Evolutionary conservation across 2,113 vertebrate genomes (phyloP), one percentile per base, ranked within the genome.

Genomic region (Apteryx owenii): DNA sequence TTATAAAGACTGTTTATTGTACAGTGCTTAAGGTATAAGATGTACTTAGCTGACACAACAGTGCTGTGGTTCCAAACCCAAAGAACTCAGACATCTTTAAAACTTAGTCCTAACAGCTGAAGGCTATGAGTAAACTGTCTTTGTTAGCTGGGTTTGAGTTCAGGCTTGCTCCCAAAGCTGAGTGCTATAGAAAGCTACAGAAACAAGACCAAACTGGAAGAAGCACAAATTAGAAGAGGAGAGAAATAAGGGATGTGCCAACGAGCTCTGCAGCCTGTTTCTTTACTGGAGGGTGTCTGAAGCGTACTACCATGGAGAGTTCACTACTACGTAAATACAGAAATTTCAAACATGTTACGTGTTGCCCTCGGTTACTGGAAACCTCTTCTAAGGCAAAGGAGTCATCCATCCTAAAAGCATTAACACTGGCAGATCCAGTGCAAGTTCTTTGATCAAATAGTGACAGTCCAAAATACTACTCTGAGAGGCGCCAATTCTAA

Each of bases 151-250:
- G 38, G 46, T 71, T 86, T 77, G 58, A 92, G 92, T 87, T 92
- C 84, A 94, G 89, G 71, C 90, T 95, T 92, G 82, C 46, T 95
- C 68, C 64, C 36, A 26, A 48, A 1, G 6, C 48, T 70, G 28
- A 62, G 9, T 36, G 48, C 23, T 91, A 54, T 4, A 73, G 62
- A 75, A 92, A 80, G 25, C 53, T 48, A 51, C 38, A 89, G 89
- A 79, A 95, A 93, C 88, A 96, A 91, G 94, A 92, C 65, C 58
- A 65, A 95, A 86, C 81, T 89, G 88, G 86, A 90, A 96, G 66
- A n/a, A 86, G n/a, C 29, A 89, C 48, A 79, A 72, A 71, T 53
- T 23, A 81, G 73, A 76, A 93, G 51, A 90, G 56, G 60, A 84
- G 48, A 33, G 48, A 91, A 93, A 95, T 18, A 10, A 84, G 10